phyloP scores from a whole-genome alignment of 2,888 invertebrate species.

The Dasypogon diadema region DNA sequence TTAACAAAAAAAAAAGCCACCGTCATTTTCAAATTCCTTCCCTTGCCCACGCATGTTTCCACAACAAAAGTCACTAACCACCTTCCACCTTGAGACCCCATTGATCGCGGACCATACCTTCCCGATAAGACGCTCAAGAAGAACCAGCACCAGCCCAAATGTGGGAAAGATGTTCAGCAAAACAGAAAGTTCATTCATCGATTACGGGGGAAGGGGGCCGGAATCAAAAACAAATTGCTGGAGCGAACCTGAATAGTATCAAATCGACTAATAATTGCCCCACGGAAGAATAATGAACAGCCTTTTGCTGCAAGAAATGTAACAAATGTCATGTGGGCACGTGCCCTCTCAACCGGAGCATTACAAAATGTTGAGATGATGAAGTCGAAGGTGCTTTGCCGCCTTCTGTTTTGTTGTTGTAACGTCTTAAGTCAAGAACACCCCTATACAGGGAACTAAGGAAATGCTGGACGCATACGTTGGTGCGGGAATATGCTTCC shows the following conservation, averaged over 20 bases:
- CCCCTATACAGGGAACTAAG: conserved; percentile 26
- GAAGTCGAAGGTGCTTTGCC: conserved; percentile 3
- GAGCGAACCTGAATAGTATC: conserved; percentile 13
- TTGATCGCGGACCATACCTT: background rate
- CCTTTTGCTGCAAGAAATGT: conserved; percentile 36
- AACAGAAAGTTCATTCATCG: conserved; percentile 33
- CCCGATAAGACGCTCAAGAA: background rate
- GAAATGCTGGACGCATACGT: background rate
- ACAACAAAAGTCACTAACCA: background rate
- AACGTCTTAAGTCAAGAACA: background rate
- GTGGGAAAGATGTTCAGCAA: background rate
- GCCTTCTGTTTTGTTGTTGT: conserved; percentile 4
- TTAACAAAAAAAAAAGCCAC: background rate
- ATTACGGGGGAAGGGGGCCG: background rate
- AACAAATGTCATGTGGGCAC: conserved; percentile 56
- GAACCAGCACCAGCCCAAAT: background rate
- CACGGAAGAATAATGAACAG: conserved; percentile 25
- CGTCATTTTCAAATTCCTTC: background rate
- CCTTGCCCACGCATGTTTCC: conserved; percentile 4
- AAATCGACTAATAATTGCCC: conserved; percentile 46
- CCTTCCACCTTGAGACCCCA: conserved; percentile 16
- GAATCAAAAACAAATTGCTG: conserved; percentile 16
- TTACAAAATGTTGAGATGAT: conserved; percentile 15
- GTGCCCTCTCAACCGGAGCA: conserved; percentile 54
- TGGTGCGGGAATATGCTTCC: background rate